Conservation (phyloP, 2,888 invertebrate species). For the Nephrocerus scutellatus region DNA sequence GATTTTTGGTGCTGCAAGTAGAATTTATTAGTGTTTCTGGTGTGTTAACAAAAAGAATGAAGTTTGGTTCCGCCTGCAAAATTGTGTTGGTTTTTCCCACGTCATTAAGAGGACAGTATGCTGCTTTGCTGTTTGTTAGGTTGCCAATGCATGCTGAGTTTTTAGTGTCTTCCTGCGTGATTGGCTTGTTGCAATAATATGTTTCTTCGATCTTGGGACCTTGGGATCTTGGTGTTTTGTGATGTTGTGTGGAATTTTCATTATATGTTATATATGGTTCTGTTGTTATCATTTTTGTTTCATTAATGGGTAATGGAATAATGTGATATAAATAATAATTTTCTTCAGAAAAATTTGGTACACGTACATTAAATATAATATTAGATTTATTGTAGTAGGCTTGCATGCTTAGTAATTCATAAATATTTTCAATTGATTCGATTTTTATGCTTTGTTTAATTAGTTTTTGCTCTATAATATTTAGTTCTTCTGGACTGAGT, state of each 20-base stretch:
- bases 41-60: slow-evolving; percentile 9
- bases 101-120: slow-evolving; percentile 12
- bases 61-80: slow-evolving; percentile 11
- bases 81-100: slow-evolving; percentile 6
- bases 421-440: slow-evolving; percentile 17
- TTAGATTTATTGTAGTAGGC: slow-evolving; percentile 17
- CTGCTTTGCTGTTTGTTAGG: slow-evolving; percentile 7
- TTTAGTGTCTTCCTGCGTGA: not conserved
- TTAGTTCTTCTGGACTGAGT: slow-evolving; percentile 15
- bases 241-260: slow-evolving; percentile 9
- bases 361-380: slow-evolving; percentile 19
- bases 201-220: slow-evolving; percentile 10
- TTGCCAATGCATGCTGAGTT: slow-evolving; percentile 8
- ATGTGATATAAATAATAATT: slow-evolving; percentile 13
- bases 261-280: slow-evolving; percentile 10
- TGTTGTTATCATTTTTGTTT: slow-evolving; percentile 14
- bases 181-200: slow-evolving; percentile 7
- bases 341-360: slow-evolving; percentile 13
- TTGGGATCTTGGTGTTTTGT: slow-evolving; percentile 2
- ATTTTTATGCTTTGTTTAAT: slow-evolving; percentile 11
- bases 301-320: slow-evolving; percentile 17
- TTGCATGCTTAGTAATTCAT: slow-evolving; percentile 18
- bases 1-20: slow-evolving; percentile 9
- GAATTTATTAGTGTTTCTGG: slow-evolving; percentile 7
- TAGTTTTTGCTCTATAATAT: slow-evolving; percentile 11